Base-by-base conservation (phyloP, 2,113 vertebrate genomes). In the Apeltes quadracus region DNA sequence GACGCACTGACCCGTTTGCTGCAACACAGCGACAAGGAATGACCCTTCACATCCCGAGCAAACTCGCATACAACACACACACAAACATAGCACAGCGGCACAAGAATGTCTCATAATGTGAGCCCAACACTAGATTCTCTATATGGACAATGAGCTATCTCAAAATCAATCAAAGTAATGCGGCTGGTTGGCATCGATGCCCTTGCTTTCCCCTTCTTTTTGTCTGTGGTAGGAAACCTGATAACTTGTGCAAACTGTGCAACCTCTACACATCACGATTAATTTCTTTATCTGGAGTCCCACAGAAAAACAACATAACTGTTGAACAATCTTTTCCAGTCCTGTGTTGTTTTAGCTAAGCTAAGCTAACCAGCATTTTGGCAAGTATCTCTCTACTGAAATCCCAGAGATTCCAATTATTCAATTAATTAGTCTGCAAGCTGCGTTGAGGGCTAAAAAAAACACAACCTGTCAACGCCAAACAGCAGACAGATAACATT, bases 1-100 rank as follows among this genome's bases (percentile, higher is more conserved):
- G 87, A 89, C 6, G 67, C 85, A 75, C 75, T 89, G 89, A 92
- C 89, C 90, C 78, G 65, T 81, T 81, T 82, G 61, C 73, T 50
- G 44, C 61, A 74, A 63, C 72, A 72, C 76, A 69, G 48, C 76
- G 68, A 57, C 55, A 66, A 50, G 41, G 65, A 71, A 46, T 13
- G 14, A 86, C 64, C 48, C 43, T 72, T 50, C 73, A 75, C 72
- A 69, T 67, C 74, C 61, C 55, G 5, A 61, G 56, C 54, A 75
- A 55, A 39, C 56, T 38, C 63, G 74, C 57, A 56, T 23, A 22
- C 22, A 51, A 51, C 25, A 78, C 48, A 53, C n/a, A 50, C 55
- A 50, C 34, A 55, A 61, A 68, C 57, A 70, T 48, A 74, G n/a
- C n/a, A 77, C 64, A 69, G 9, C 4, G 15, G 3, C 5, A 10